These are phyloP conservation scores for Hydropotes inermis DNA, from an alignment of 2,113 vertebrate genomes.

Conservation along the genomic window DNA sequence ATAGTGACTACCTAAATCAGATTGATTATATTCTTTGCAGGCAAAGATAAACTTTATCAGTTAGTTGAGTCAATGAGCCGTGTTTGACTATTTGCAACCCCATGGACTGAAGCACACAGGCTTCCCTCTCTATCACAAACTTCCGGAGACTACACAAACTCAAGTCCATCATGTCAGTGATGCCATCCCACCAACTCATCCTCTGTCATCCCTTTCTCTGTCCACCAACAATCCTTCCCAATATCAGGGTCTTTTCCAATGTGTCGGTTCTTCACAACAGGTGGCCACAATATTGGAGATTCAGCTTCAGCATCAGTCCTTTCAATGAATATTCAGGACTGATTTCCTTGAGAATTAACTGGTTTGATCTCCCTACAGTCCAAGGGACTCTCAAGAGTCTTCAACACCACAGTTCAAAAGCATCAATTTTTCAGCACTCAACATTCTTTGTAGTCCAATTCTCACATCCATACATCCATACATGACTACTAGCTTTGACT, in stretches of 20 bases:
- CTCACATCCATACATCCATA: not conserved
- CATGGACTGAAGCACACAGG: not conserved
- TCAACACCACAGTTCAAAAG: not conserved
- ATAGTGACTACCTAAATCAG: not conserved
- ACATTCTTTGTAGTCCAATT: not conserved
- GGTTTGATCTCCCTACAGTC: not conserved
- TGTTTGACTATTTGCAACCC: not conserved
- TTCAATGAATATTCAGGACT: not conserved
- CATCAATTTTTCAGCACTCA: not conserved
- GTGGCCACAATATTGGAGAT: not conserved
- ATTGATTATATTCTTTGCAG: not conserved
- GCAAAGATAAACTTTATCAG: not conserved
- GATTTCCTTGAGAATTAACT: not conserved
- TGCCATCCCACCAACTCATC: not conserved
- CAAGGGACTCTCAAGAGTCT: not conserved
- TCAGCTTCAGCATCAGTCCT: not conserved
- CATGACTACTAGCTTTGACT: not conserved
- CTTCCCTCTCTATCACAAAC: not conserved
- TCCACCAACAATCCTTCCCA: not conserved
- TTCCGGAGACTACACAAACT: not conserved
- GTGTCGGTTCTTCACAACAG: not conserved
- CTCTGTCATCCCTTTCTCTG: not conserved
- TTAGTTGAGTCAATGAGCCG: not conserved
- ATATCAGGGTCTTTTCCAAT: not conserved
- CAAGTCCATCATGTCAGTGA: not conserved